A percentile compares a stretch with the other conserved stretches of the same genome.
Evolutionary conservation across 2,113 vertebrate species (phyloP).

Genomic region (Limnothrissa miodon): DNA sequence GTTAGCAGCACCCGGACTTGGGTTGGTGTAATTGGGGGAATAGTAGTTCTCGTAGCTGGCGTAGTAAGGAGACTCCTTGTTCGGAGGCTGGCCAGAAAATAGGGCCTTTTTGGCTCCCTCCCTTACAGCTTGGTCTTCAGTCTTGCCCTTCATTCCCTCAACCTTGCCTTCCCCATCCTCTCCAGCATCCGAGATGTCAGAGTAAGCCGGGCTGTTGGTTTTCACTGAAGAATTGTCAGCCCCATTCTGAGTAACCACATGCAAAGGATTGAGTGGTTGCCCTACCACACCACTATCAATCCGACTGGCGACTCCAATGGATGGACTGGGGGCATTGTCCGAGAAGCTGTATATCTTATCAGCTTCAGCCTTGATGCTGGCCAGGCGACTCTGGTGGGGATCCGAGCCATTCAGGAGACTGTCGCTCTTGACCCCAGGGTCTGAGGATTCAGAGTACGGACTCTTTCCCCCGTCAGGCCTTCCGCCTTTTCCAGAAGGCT

Average conservation of each 20-base stretch:
- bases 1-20: slow-evolving; percentile 82
- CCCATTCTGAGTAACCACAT: slow-evolving; percentile 89
- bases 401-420: slow-evolving; percentile 91
- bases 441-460: slow-evolving; percentile 82
- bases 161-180: slow-evolving; percentile 93
- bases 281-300: slow-evolving; percentile 81
- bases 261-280: slow-evolving; percentile 87
- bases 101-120: slow-evolving; percentile 94
- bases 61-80: slow-evolving; percentile 91
- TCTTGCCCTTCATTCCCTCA: slow-evolving; percentile 82
- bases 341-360: slow-evolving; percentile 99
- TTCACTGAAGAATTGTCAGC: slow-evolving; percentile 92
- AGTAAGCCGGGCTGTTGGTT: slow-evolving; percentile 96
- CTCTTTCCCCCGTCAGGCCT: slow-evolving; percentile 90
- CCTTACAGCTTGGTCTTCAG: slow-evolving; percentile 85
- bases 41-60: slow-evolving; percentile 91
- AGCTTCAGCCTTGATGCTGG: slow-evolving; percentile 96
- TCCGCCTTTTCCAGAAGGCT: slow-evolving; percentile 83
- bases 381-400: slow-evolving; percentile 91
- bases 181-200: slow-evolving; percentile 95
- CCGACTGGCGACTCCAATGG: slow-evolving; percentile 86
- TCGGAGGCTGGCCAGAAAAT: slow-evolving; percentile 83
- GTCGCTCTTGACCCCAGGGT: slow-evolving; percentile 81
- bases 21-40: slow-evolving; percentile 89
- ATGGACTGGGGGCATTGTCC: slow-evolving; percentile 95